Evolutionary conservation across 2,797 vertebrate species (phyloP).

Genomic region (Mionectes olivaceus): DNA sequence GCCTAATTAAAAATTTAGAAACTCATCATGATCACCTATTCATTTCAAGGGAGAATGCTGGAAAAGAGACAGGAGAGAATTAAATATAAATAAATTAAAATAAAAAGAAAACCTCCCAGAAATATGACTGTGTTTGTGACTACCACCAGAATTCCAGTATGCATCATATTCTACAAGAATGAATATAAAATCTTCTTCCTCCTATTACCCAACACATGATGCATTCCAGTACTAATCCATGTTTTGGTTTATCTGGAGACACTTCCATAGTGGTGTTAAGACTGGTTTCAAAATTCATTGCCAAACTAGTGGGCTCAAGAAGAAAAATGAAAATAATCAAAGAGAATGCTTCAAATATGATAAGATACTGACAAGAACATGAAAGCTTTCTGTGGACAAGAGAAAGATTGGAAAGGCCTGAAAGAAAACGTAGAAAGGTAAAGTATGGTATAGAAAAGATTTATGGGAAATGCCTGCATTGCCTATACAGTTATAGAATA

Average conservation of each 20-base stretch:
- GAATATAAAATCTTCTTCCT: neutral
- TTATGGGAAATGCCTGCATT: neutral
- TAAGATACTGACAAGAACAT: neutral
- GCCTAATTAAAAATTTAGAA: conserved; percentile 51
- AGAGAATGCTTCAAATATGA: neutral
- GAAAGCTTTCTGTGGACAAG: neutral
- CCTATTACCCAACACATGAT: neutral
- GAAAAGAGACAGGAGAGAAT: neutral
- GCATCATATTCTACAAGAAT: neutral
- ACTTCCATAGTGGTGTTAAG: neutral
- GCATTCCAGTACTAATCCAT: neutral
- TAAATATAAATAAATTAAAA: conserved; percentile 36
- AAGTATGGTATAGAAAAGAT: neutral
- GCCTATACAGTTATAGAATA: neutral
- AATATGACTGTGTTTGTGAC: neutral
- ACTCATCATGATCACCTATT: conserved; percentile 18
- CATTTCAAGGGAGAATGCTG: neutral
- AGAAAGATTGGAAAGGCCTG: neutral
- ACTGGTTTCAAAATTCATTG: neutral
- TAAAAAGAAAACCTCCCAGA: neutral
- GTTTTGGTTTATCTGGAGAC: neutral
- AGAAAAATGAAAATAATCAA: neutral
- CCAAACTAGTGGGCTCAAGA: neutral
- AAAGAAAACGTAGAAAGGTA: neutral
- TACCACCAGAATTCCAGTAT: neutral